Evolutionary conservation across 2,888 invertebrate species (phyloP).

Genomic region (Leucoma salicis): DNA sequence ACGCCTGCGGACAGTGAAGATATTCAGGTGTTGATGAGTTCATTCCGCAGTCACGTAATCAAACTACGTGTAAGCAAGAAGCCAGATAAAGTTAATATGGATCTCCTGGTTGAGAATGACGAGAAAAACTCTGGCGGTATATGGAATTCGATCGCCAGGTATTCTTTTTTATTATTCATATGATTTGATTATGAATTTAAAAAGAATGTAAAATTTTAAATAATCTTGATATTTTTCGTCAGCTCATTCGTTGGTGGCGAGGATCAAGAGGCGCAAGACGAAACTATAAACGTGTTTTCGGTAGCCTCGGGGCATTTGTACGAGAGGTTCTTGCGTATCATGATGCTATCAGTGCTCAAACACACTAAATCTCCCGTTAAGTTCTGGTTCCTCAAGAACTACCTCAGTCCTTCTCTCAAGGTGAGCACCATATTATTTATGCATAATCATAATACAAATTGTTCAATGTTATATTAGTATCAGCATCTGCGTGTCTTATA

Average conservation of each 20-base stretch:
- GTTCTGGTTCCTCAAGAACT: conserved; percentile 99
- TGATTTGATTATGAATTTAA: not conserved
- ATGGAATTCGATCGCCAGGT: conserved; percentile 98
- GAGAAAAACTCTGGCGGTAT: conserved; percentile 86
- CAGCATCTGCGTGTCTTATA: too few relatives aligned
- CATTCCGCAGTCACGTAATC: conserved; percentile 94
- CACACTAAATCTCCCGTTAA: conserved; percentile 98
- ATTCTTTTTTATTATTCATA: conserved; percentile 8
- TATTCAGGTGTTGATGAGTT: conserved; percentile 90
- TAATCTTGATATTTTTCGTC: too few relatives aligned
- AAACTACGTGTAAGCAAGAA: conserved; percentile 96
- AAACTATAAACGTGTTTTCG: conserved; percentile 98
- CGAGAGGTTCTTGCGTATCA: conserved; percentile 97
- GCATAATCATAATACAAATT: too few relatives aligned
- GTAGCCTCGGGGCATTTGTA: conserved; percentile 99
- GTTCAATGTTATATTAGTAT: too few relatives aligned
- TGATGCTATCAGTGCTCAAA: conserved; percentile 99
- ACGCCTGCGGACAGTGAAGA: conserved; percentile 86
- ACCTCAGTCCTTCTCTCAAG: conserved; percentile 97
- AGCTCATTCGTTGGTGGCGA: conserved; percentile 83
- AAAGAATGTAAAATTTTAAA: not conserved
- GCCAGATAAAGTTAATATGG: conserved; percentile 92
- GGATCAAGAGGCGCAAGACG: conserved; percentile 85
- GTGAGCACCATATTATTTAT: conserved; percentile 63
- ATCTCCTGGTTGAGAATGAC: conserved; percentile 92